These are phyloP conservation scores for Scatophagus argus DNA, from an alignment of 2,113 vertebrate species.

Conservation along the genomic window DNA sequence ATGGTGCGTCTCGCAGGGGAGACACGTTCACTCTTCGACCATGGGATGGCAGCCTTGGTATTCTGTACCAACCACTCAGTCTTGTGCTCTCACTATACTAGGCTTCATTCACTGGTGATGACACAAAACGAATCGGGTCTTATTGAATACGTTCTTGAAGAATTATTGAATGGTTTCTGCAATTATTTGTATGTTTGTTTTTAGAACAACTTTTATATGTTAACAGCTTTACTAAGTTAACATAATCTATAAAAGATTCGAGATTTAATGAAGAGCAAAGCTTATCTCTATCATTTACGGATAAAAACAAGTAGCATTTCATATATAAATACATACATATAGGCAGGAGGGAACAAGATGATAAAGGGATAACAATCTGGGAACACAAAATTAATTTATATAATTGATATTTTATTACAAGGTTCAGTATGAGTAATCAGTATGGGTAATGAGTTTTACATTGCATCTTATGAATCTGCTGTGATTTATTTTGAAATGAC, in stretches of 20 bases:
- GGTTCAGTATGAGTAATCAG: too few species aligned
- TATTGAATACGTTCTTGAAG: slow-evolving; percentile 10
- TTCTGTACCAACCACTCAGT: too few species aligned
- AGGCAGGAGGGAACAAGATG: not conserved
- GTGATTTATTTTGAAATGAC: not conserved
- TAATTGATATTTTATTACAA: not conserved
- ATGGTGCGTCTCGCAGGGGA: not conserved
- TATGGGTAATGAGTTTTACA: not conserved
- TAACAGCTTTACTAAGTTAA: not conserved
- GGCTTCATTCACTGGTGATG: slow-evolving; percentile 24
- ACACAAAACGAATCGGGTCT: not conserved
- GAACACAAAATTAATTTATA: not conserved
- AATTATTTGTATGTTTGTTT: not conserved
- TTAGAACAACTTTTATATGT: too few species aligned
- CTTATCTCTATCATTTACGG: too few species aligned
- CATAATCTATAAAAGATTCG: not conserved
- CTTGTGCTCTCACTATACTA: not conserved
- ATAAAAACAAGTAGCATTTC: too few species aligned
- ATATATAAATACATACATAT: not conserved
- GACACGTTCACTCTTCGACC: slow-evolving; percentile 28
- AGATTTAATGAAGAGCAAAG: not conserved
- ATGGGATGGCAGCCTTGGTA: slow-evolving; percentile 71
- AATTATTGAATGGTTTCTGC: slow-evolving; percentile 17
- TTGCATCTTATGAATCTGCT: not conserved
- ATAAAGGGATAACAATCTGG: not conserved